Percentiles rank a stretch among this genome's conserved stretches.
Evolutionary conservation across 2,888 invertebrate genomes (phyloP).

Genomic region (Stratiomys singularior): DNA sequence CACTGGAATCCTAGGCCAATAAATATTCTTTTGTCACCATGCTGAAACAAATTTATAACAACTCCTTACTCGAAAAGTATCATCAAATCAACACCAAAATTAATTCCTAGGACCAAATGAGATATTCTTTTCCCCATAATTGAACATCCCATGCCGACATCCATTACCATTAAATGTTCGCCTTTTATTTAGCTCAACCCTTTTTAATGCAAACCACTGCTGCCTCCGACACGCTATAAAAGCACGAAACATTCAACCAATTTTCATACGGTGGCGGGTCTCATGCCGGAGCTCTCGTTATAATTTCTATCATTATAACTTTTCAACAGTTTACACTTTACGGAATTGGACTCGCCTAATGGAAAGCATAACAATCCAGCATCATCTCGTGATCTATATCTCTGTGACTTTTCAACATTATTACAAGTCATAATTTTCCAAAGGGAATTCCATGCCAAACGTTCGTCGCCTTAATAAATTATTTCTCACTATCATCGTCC

Average conservation of each 20-base stretch:
- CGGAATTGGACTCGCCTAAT: slow-evolving; percentile 7
- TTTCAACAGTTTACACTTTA: slow-evolving; percentile 31
- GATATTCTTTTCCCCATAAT: too few species aligned
- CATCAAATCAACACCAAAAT: too few species aligned
- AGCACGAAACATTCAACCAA: slow-evolving; percentile 30
- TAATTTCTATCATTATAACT: slow-evolving; percentile 42
- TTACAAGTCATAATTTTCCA: slow-evolving; percentile 43
- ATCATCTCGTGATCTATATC: slow-evolving; percentile 33
- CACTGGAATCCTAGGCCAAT: too few species aligned
- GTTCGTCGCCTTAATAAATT: slow-evolving; percentile 41
- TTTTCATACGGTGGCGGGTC: slow-evolving; percentile 13
- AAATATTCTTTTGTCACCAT: too few species aligned
- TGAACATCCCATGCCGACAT: too few species aligned
- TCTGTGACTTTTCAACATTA: slow-evolving; percentile 42
- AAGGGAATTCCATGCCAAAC: slow-evolving; percentile 20
- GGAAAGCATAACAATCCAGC: slow-evolving; percentile 1
- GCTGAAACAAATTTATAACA: too few species aligned
- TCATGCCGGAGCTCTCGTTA: background rate
- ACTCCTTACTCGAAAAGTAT: too few species aligned
- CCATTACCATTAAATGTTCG: too few species aligned
- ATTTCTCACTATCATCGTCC: slow-evolving; percentile 37
- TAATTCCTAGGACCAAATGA: too few species aligned
- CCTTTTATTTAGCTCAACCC: too few species aligned
- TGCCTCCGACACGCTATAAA: background rate
- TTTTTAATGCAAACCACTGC: too few species aligned